These are phyloP conservation scores for Galago senegalensis DNA, from an alignment of 2,797 vertebrate species.

Conservation along the genomic window DNA sequence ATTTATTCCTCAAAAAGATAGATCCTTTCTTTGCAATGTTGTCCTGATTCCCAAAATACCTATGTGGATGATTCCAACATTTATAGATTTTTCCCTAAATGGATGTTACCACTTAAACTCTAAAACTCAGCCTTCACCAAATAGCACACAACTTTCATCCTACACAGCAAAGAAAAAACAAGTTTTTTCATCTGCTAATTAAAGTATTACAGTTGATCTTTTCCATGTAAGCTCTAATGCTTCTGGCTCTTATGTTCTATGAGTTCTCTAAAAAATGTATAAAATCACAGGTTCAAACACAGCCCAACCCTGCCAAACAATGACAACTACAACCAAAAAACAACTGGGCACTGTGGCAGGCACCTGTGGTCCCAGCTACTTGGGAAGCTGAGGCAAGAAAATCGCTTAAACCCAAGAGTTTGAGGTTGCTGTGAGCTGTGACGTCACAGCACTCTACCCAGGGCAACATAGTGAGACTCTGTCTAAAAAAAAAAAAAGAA, in stretches of 20 bases:
- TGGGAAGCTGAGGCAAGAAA: too few species aligned
- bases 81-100: neutral
- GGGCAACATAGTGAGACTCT: too few species aligned
- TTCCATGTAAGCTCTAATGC: neutral
- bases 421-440: too few species aligned
- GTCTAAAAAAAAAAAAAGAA: neutral
- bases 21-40: neutral
- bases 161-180: neutral
- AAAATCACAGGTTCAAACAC: neutral
- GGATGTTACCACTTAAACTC: neutral
- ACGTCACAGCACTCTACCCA: too few species aligned
- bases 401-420: too few species aligned
- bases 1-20: neutral
- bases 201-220: neutral
- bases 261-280: neutral
- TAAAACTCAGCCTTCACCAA: neutral
- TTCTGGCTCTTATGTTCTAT: neutral
- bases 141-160: neutral
- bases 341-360: too few species aligned
- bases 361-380: too few species aligned
- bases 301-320: too few species aligned
- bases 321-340: too few species aligned
- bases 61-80: neutral
- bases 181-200: neutral
- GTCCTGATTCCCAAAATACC: conserved; percentile 23